Percentiles rank a stretch among this genome's conserved stretches.
Conservation (phyloP, 2,888 invertebrate genomes). For the Aleiodes alternator region DNA sequence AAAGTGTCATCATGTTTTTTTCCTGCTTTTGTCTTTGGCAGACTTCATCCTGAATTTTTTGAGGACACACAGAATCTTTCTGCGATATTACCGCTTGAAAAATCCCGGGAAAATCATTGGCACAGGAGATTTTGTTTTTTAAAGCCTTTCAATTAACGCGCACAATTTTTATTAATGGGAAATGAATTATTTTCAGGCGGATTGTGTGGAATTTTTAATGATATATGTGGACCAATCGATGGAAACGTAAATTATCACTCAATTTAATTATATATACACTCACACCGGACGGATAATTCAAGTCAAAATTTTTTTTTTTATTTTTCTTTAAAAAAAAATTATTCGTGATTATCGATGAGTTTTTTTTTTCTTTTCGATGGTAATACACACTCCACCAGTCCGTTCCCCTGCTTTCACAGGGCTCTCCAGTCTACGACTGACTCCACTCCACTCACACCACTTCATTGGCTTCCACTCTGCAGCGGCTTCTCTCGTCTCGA, state of each 20-base stretch:
- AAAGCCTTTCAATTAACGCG: no score
- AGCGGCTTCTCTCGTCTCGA: slow-evolving; percentile 71
- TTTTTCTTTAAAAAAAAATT: slow-evolving; percentile 38
- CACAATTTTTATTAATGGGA: no score
- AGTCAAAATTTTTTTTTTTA: no score
- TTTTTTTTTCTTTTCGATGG: slow-evolving; percentile 51
- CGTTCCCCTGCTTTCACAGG: slow-evolving; percentile 74
- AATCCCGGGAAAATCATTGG: not conserved
- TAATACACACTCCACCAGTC: slow-evolving; percentile 59
- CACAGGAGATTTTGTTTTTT: not conserved
- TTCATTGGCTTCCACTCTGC: slow-evolving; percentile 67
- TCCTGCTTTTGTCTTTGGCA: slow-evolving; percentile 16
- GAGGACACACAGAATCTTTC: not conserved
- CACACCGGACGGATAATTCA: slow-evolving; percentile 52
- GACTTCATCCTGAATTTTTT: slow-evolving; percentile 31
- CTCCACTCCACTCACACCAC: slow-evolving; percentile 74
- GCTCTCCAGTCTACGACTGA: slow-evolving; percentile 75
- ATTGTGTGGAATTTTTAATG: no score
- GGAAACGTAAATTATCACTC: no score
- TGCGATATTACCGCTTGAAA: not conserved
- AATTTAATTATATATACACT: not conserved
- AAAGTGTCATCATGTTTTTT: slow-evolving; percentile 39
- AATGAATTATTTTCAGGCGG: no score
- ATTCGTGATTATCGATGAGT: slow-evolving; percentile 48
- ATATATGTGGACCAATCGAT: no score